Conservation (phyloP, 2,113 vertebrate genomes). For the Apteryx owenii region DNA sequence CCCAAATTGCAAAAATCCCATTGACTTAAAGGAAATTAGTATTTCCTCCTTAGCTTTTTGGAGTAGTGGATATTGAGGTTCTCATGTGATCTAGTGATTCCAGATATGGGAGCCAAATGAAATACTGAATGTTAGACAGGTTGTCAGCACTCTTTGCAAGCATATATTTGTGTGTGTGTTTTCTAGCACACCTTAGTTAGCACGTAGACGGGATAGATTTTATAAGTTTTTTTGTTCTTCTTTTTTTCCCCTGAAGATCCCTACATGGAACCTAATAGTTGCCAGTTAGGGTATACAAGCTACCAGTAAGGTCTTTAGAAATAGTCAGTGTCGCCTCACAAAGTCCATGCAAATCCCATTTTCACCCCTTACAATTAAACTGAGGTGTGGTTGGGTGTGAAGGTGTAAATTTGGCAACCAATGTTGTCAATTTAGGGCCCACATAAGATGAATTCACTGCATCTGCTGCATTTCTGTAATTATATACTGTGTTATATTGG, state of each 20-base stretch:
- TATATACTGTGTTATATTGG: background rate
- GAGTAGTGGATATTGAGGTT: background rate
- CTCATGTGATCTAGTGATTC: background rate
- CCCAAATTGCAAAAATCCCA: background rate
- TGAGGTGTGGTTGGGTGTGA: background rate
- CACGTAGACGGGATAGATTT: background rate
- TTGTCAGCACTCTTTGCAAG: background rate
- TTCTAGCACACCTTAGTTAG: background rate
- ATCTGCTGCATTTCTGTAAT: background rate
- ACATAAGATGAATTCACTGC: background rate
- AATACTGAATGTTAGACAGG: background rate
- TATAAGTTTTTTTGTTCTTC: background rate
- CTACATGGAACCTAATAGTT: background rate
- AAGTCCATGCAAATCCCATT: background rate
- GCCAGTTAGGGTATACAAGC: background rate
- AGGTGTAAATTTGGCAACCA: background rate
- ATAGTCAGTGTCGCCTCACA: background rate
- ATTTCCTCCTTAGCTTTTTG: background rate
- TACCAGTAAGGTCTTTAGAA: background rate
- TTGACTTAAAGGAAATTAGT: background rate
- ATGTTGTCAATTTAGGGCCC: background rate
- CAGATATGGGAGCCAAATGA: background rate
- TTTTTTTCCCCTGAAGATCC: background rate
- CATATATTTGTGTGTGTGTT: rapidly evolving
- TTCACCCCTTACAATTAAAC: background rate